These are phyloP conservation scores for Rhinatrema bivittatum DNA, from an alignment of 2,797 vertebrate species.

Conservation along the genomic window DNA sequence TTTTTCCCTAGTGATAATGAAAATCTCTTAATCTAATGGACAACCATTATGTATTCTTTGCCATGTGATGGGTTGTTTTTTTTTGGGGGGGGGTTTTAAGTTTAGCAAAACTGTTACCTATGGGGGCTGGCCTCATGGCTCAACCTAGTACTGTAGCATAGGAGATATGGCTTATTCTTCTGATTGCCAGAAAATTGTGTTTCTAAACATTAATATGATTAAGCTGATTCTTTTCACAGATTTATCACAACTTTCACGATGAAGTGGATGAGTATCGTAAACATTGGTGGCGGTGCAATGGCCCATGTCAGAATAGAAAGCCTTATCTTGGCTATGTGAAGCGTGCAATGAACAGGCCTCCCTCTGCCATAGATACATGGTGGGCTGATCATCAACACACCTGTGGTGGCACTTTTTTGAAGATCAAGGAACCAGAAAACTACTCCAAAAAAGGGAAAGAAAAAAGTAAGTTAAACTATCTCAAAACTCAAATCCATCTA, in stretches of 20 bases:
- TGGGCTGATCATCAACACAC: conserved; percentile 79
- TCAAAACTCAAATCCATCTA: background rate
- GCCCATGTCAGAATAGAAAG: conserved; percentile 72
- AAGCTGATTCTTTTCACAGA: conserved; percentile 39
- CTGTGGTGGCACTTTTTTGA: conserved; percentile 80
- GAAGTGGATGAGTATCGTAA: conserved; percentile 86
- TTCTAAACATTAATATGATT: background rate
- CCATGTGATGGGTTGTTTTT: no score
- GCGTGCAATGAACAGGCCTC: conserved; percentile 84
- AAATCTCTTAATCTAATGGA: no score
- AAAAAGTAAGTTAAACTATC: conserved; percentile 17
- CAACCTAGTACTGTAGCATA: no score
- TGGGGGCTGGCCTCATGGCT: no score
- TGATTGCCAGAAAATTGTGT: no score
- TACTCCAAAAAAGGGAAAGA: conserved; percentile 65
- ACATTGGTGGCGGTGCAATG: conserved; percentile 92
- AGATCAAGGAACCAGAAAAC: conserved; percentile 88
- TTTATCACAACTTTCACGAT: conserved; percentile 82
- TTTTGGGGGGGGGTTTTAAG: no score
- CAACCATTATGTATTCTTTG: no score
- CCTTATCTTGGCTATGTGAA: conserved; percentile 89
- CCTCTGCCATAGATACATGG: conserved; percentile 83
- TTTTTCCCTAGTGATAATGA: no score
- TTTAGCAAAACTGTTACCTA: no score
- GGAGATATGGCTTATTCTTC: no score